Percentiles rank a stretch among this genome's conserved stretches.
Conservation (phyloP, 2,888 invertebrate species). For the Stenchaetothrips biformis region DNA sequence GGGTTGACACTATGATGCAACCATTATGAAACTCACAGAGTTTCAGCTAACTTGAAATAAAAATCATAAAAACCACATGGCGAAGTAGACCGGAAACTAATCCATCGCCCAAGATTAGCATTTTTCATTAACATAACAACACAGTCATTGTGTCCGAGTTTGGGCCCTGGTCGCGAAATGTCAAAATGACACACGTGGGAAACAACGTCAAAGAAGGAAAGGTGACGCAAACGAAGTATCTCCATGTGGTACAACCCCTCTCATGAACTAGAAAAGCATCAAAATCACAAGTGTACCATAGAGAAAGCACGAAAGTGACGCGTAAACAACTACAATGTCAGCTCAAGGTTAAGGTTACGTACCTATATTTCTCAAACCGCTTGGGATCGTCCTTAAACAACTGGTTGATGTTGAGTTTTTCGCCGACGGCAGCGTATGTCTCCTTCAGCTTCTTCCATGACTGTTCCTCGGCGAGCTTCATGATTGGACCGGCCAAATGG, state of each 20-base stretch:
- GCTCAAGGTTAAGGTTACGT: constrained; percentile 44
- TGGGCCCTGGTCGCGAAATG: background rate
- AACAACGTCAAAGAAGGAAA: constrained; percentile 25
- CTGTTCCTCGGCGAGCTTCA: constrained; percentile 58
- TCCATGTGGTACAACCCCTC: constrained; percentile 17
- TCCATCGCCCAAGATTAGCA: background rate
- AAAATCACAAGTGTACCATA: constrained; percentile 24
- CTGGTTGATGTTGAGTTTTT: constrained; percentile 72
- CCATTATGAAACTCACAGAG: constrained; percentile 14
- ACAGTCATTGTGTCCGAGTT: background rate
- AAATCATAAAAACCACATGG: background rate
- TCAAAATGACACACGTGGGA: constrained; percentile 25
- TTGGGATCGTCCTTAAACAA: constrained; percentile 74
- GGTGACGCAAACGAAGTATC: background rate
- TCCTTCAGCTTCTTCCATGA: constrained; percentile 71
- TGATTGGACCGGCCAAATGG: background rate
- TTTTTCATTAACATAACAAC: background rate
- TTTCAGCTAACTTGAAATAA: background rate
- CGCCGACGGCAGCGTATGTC: constrained; percentile 65
- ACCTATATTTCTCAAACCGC: constrained; percentile 90
- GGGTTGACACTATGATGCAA: constrained; percentile 14
- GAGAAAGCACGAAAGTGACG: constrained; percentile 28
- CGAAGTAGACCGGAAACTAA: background rate
- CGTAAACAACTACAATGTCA: constrained; percentile 40
- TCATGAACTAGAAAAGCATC: background rate